Percentiles rank a stretch among this genome's conserved stretches.
phyloP scores from a whole-genome alignment of 1,140 invertebrate genomes.

The Hirudo medicinalis region DNA sequence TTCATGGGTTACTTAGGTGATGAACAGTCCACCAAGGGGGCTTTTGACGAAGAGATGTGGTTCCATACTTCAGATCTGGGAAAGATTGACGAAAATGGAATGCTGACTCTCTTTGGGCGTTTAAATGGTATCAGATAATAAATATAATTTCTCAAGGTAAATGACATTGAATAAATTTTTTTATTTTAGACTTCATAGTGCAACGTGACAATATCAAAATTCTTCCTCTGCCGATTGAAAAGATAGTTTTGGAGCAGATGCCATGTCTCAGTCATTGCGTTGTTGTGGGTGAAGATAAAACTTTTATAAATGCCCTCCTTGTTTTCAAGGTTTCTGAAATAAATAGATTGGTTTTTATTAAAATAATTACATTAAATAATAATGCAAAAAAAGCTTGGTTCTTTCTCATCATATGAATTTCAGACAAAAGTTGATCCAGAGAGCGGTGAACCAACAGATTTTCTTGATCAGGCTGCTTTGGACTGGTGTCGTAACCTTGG shows the following conservation, averaged over 20 bases:
- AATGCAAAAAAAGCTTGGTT: too few species aligned
- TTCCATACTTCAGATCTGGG: constrained; percentile 69
- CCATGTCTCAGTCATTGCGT: constrained; percentile 63
- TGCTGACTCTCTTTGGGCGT: constrained; percentile 52
- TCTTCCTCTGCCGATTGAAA: constrained; percentile 70
- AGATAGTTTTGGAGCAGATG: constrained; percentile 59
- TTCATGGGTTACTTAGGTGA: constrained; percentile 80
- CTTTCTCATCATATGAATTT: constrained; percentile 19
- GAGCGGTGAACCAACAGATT: constrained; percentile 56
- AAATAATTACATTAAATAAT: too few species aligned
- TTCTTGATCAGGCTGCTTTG: constrained; percentile 50
- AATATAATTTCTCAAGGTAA: too few species aligned
- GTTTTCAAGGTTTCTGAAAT: constrained; percentile 57
- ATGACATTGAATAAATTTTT: too few species aligned
- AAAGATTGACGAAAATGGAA: constrained; percentile 55
- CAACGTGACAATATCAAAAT: constrained; percentile 86
- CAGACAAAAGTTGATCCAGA: constrained; percentile 56
- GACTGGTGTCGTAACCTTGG: constrained; percentile 51
- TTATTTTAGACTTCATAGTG: constrained; percentile 58
- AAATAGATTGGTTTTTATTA: too few species aligned
- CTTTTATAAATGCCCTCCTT: constrained; percentile 67
- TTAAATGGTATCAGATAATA: background rate
- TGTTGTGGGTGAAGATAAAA: constrained; percentile 69
- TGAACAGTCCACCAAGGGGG: constrained; percentile 57
- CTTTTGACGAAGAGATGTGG: constrained; percentile 61